A percentile compares a stretch with the other conserved stretches of the same genome.
Evolutionary conservation across 2,113 vertebrate species (phyloP).

Genomic region (Proterorhinus semilunaris): DNA sequence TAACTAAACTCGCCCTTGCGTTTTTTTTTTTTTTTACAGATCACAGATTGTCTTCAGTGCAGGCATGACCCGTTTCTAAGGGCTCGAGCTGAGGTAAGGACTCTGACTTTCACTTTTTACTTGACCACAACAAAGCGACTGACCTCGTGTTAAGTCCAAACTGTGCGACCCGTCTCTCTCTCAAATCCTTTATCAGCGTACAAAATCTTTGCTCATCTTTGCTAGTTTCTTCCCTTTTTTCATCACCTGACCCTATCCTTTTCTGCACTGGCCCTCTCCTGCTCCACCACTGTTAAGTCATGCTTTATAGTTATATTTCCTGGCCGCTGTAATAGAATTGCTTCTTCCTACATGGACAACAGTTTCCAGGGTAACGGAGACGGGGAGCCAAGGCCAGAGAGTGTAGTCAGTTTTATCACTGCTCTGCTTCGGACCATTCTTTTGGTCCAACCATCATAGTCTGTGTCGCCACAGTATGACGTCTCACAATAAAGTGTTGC

Average conservation of each 20-base stretch:
- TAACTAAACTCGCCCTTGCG: conserved; percentile 4
- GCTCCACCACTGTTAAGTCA: conserved; percentile 62
- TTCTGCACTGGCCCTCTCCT: conserved; percentile 20
- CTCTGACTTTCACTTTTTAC: background rate
- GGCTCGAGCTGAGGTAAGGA: conserved; percentile 1
- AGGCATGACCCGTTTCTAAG: background rate
- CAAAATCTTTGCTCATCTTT: conserved; percentile 46
- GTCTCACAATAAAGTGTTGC: background rate
- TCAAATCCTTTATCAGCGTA: conserved; percentile 25
- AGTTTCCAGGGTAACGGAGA: conserved; percentile 80
- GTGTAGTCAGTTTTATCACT: conserved; percentile 69
- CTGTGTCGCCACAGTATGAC: conserved; percentile 34
- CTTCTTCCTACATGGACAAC: conserved; percentile 74
- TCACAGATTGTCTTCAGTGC: background rate
- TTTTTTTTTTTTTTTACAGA: conserved; percentile 21
- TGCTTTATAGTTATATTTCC: conserved; percentile 72
- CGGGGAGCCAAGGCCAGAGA: conserved; percentile 55
- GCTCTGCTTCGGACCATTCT: conserved; percentile 66
- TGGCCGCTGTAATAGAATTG: conserved; percentile 70
- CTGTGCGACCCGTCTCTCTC: background rate
- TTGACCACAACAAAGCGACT: conserved; percentile 5
- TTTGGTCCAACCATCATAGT: conserved; percentile 37
- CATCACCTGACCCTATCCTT: conserved; percentile 5
- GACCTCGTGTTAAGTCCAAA: background rate
- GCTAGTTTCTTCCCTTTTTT: conserved; percentile 6